These are phyloP conservation scores for Lymantria monacha DNA, from an alignment of 2,888 invertebrate genomes.

Conservation along the genomic window DNA sequence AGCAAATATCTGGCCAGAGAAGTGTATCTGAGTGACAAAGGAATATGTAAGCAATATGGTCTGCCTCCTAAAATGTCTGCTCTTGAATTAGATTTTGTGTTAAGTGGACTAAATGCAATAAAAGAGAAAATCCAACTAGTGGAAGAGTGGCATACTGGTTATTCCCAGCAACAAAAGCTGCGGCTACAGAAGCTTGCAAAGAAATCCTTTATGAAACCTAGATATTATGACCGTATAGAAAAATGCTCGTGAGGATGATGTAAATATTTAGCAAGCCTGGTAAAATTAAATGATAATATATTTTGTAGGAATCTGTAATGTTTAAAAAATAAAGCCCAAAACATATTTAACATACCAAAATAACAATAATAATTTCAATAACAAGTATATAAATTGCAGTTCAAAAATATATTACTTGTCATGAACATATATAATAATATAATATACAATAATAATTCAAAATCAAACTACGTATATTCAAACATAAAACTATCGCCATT, in stretches of 20 bases:
- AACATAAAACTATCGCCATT: too few species aligned
- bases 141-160: constrained; percentile 39
- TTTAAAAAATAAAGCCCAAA: too few species aligned
- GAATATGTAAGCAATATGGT: constrained; percentile 51
- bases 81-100: constrained; percentile 44
- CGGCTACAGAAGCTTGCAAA: not conserved
- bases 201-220: constrained; percentile 28
- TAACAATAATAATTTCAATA: too few species aligned
- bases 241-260: constrained; percentile 11
- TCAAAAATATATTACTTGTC: too few species aligned
- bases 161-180: constrained; percentile 10
- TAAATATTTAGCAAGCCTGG: not conserved
- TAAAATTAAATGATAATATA: too few species aligned
- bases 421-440: too few species aligned
- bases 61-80: constrained; percentile 44
- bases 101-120: constrained; percentile 36
- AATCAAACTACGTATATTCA: too few species aligned
- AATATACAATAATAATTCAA: too few species aligned
- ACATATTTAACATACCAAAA: too few species aligned
- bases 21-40: constrained; percentile 47
- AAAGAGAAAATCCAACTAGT: constrained; percentile 37
- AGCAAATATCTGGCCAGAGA: constrained; percentile 52
- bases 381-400: too few species aligned
- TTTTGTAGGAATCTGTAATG: too few species aligned
- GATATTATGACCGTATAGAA: constrained; percentile 30